These are phyloP conservation scores for Sigmodon hispidus DNA, from an alignment of 2,113 vertebrate genomes.

Conservation along the genomic window DNA sequence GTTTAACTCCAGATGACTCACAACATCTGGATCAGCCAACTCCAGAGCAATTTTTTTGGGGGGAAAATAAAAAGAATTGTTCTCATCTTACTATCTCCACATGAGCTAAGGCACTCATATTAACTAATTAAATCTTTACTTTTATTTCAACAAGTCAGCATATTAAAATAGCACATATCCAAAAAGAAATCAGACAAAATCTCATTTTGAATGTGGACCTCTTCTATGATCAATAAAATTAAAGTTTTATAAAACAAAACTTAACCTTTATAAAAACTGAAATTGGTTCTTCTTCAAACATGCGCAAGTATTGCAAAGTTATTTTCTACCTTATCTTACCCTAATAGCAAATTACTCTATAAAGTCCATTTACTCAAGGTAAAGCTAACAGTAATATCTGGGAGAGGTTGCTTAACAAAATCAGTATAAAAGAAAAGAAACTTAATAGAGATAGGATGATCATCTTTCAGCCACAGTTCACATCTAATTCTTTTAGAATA, in stretches of 20 bases:
- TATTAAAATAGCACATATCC: background rate
- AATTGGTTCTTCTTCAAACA: background rate
- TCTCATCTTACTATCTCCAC: background rate
- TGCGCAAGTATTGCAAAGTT: background rate
- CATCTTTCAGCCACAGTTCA: background rate
- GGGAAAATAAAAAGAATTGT: background rate
- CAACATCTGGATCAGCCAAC: background rate
- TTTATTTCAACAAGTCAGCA: conserved; percentile 10
- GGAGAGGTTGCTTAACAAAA: background rate
- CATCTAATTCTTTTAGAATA: background rate
- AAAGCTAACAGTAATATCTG: background rate
- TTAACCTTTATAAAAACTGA: background rate
- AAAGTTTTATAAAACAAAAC: background rate
- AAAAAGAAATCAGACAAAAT: conserved; percentile 28
- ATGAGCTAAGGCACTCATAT: background rate
- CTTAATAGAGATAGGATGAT: background rate
- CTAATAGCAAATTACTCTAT: background rate
- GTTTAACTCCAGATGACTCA: background rate
- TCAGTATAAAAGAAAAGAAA: conserved; percentile 17
- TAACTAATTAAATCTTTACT: background rate
- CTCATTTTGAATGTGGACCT: background rate
- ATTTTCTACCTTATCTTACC: conserved; percentile 44
- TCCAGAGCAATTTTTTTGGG: background rate
- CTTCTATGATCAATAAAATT: background rate
- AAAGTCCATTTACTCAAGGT: background rate